Evolutionary conservation across 1,140 invertebrate genomes (phyloP), one percentile per base, ranked within the genome.

Genomic region (Conus betulinus): DNA sequence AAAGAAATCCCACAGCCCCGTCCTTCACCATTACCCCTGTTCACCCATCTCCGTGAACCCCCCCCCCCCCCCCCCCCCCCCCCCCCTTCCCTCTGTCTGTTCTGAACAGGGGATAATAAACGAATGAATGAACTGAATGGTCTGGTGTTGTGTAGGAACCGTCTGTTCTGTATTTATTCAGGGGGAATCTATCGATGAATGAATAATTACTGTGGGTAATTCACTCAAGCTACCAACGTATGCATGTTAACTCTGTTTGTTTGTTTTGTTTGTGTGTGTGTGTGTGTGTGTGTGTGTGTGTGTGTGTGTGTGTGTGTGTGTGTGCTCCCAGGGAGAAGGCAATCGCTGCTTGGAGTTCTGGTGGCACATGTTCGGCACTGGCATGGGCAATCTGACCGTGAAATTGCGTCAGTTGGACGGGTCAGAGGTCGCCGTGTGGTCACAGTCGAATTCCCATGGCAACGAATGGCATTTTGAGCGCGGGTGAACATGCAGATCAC

Each of bases 391-490:
- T 17, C 86, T 91, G 53, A 84, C 74, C 2, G 88, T 91, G 10
- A 88, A 85, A n/a, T n/a, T 90, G 25, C 20, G 55, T 55, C 57
- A 87, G 8, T 51, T 84, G 71, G 60, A 86, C 67, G 76, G 83
- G 52, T 81, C 81, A 39, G 67, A 84, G 51, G 20, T 51, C 17
- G 88, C 90, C 15, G 84, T 94, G 39, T 94, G 91, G 91, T 88
- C 89, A 23, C 83, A 91, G 8, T 89, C 91, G 60, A 92, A 93
- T 39, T 88, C 91, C 86, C 93, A 95, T 57, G 92, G 92, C 63
- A 93, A 93, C 86, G 78, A 89, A 27, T 95, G 94, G 94, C 74
- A 76, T 6, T 60, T 51, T n/a, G 89, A 85, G 60, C 63, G 88
- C 63, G 88, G 39, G 52, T 89, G 27, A 86, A 89, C 74, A 51